Evolutionary conservation across 2,113 vertebrate genomes (phyloP).

Genomic region (Struthio camelus): DNA sequence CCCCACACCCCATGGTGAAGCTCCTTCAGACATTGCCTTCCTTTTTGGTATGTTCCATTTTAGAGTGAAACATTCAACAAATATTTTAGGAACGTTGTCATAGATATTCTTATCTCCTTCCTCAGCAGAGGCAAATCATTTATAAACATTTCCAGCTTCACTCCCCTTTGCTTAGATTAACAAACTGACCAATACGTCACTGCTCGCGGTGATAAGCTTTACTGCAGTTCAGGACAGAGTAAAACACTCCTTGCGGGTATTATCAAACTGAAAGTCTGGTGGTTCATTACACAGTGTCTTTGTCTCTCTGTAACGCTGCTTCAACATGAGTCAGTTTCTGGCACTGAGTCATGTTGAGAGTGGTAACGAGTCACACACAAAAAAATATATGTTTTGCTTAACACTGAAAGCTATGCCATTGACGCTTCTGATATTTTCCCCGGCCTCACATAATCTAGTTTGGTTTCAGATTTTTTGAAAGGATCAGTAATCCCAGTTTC

Average conservation of each 20-base stretch:
- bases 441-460: background rate
- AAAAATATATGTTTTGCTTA: background rate
- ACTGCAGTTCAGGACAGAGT: background rate
- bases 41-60: background rate
- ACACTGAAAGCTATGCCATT: background rate
- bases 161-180: constrained; percentile 52
- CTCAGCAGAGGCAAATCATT: constrained; percentile 53
- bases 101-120: constrained; percentile 64
- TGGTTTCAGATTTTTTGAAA: background rate
- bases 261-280: background rate
- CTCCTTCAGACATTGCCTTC: background rate
- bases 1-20: background rate
- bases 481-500: background rate
- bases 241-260: constrained; percentile 26
- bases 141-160: constrained; percentile 58
- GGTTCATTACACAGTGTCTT: constrained; percentile 4
- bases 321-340: constrained; percentile 36
- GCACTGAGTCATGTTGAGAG: constrained; percentile 31
- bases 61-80: constrained; percentile 6
- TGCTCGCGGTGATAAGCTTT: constrained; percentile 45
- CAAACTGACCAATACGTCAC: background rate
- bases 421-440: background rate
- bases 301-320: constrained; percentile 34
- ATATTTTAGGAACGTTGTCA: constrained; percentile 48
- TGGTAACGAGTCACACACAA: background rate